Conservation (phyloP, 2,113 vertebrate species). For the Salvator merianae region DNA sequence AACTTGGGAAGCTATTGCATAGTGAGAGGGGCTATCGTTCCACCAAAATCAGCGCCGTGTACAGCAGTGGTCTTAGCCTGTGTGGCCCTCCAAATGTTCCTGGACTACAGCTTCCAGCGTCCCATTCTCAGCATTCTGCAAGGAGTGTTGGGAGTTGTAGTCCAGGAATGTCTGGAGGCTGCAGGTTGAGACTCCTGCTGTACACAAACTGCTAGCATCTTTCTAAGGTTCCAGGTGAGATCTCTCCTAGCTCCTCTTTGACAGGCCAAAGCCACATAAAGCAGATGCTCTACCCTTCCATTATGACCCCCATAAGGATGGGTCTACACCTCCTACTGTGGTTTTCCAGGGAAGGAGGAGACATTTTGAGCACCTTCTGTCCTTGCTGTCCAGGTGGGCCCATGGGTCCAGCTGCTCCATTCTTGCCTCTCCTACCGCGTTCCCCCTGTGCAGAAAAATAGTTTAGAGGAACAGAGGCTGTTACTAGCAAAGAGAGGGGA, state of each 20-base stretch:
- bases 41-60: too few relatives aligned
- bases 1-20: too few relatives aligned
- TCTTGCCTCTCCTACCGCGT: slow-evolving; percentile 82
- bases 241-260: neutral
- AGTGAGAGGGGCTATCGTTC: too few relatives aligned
- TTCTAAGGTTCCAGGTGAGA: neutral
- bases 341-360: neutral
- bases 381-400: slow-evolving; percentile 77
- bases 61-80: neutral
- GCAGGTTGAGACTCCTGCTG: neutral
- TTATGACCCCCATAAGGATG: neutral
- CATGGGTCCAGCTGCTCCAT: slow-evolving; percentile 74
- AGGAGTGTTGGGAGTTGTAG: neutral
- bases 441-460: slow-evolving; percentile 75
- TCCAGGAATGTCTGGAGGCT: neutral
- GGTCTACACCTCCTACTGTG: neutral
- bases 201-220: neutral
- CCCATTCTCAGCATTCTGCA: too few relatives aligned
- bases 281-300: neutral
- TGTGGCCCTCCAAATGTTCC: neutral
- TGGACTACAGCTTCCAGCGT: neutral
- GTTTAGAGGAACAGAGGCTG: neutral
- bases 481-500: neutral
- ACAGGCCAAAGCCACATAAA: neutral
- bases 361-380: slow-evolving; percentile 66